Evolutionary conservation across 2,888 invertebrate genomes (phyloP), one percentile per base, ranked within the genome.

Genomic region (Andrena haemorrhoa): DNA sequence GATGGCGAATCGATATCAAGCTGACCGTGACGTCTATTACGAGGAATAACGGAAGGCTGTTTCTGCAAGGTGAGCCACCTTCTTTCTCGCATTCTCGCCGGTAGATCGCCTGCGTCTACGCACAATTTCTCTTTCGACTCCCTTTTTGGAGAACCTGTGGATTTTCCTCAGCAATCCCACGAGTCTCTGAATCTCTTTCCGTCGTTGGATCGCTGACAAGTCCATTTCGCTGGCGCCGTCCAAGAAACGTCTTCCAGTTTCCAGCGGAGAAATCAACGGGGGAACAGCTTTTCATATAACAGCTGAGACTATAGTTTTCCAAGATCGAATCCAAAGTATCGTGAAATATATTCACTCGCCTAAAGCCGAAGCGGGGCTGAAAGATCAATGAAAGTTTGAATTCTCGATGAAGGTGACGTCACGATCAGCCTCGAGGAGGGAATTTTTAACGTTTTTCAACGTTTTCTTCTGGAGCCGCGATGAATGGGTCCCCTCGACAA

Each of bases 61-160:
- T 63, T 41, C 80, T 70, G 83, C 88, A 88, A 88, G 88, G 88
- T 88, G 83, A 88, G 88, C 88, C 79, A 85, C 88, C 86, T 88
- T 88, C 81, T 75, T 75, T 79, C 69, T 12, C 63, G 26, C 51
- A 20, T 29, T 61, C 65, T 23, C n/a, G 41, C 33, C 12, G n/a
- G 26, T 41, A 64, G 64, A 51, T 60, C 23, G 66, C 47, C 31
- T 6, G 12, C 26, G 51, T 53, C n/a, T 29, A 29, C 26, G 47
- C 61, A 71, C 70, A 82, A 82, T 82, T 82, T 82, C 81, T 79
- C 81, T 82, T 82, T 79, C 79, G 70, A 66, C 56, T 65, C 49
- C 81, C 74, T 70, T 81, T 41, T 79, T 70, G 20, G 51, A 61
- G 79, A 63, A 23, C 56, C 60, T 20, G 10, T 35, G 51, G 10